Base-by-base conservation (phyloP, 37 sponge, comb jelly and placozoan genomes). In the Diacarnus erythraeanus region DNA sequence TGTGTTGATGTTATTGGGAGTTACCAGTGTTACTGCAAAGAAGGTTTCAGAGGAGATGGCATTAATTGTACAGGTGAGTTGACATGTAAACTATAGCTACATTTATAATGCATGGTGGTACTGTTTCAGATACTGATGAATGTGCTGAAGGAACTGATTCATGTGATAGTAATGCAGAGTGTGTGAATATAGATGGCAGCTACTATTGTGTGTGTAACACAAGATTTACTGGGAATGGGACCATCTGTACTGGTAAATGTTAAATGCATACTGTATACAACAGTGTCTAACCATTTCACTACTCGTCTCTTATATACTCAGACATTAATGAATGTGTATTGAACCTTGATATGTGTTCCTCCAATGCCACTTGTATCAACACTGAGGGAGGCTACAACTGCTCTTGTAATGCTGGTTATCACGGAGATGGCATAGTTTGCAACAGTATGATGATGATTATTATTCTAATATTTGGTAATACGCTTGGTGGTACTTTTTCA, bases 351-450 rank as follows among this genome's bases (percentile, higher is more conserved):
- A 35, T 20, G 20, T 69, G 69, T 69, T 2, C 21, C 39, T 20
- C 22, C 20, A 36, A 36, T 69, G 38, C 69, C 18, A 69, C 38
- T 33, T 69, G 69, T 36, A 35, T 18, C 21, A 33, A 69, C 38
- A 69, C 69, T 33, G 31, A 31, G 20, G 69, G 69, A 31, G 21
- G 38, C 37, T 69, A 37, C 38, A 69, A 69, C 69, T 69, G 69
- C 69, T 36, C 38, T 9, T 69, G 69, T 33, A 6, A 20, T 8
- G 4, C 25, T 31, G 69, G 69, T 15, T 69, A 31, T 18, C 38
- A 69, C 10, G 69, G 69, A 69, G 31, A 69, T 69, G 69, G 69
- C 4, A 31, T 33, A 8, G 37, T 8, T 18, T 69, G 69, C 38
- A 69, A 25, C 25, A 36, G 69, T 47, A 47, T 15, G 51, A 35